Percentiles rank a stretch among this genome's conserved stretches.
Evolutionary conservation across 1,140 invertebrate species (phyloP).

Genomic region (Mactra quadrangularis): DNA sequence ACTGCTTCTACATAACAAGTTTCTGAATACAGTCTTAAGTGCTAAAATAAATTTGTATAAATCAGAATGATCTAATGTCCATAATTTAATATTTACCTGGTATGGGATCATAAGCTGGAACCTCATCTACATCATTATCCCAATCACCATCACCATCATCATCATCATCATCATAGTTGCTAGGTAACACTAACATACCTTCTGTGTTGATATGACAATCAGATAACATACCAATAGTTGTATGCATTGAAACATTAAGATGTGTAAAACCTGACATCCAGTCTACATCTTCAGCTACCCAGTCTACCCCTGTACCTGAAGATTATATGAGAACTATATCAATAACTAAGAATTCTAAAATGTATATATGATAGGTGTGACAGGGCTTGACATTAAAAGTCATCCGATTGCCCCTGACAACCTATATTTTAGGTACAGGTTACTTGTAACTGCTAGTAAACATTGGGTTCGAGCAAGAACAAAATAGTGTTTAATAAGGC

Average conservation of each 20-base stretch:
- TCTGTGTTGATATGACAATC: conserved; percentile 23
- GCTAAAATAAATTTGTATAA: background rate
- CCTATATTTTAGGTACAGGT: background rate
- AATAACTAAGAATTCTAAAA: background rate
- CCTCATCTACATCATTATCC: conserved; percentile 16
- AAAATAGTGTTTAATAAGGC: background rate
- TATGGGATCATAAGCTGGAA: background rate
- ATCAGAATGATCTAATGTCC: background rate
- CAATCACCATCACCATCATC: background rate
- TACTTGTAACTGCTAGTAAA: background rate
- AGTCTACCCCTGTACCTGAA: conserved; percentile 55
- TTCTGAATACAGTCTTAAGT: background rate
- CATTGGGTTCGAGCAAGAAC: background rate
- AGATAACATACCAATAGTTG: conserved; percentile 15
- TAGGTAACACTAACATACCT: conserved; percentile 40
- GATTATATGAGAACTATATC: background rate
- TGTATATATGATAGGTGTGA: background rate
- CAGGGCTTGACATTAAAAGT: background rate
- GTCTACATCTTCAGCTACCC: conserved; percentile 36
- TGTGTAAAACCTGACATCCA: conserved; percentile 32
- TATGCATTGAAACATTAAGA: conserved; percentile 43
- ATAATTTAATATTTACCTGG: background rate
- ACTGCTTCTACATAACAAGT: too few relatives aligned
- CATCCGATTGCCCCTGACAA: background rate
- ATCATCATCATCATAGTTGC: conserved; percentile 15